Percentiles rank a stretch among this genome's conserved stretches.
Evolutionary conservation across 2,113 vertebrate species (phyloP).

Genomic region (Donacobius atricapilla): DNA sequence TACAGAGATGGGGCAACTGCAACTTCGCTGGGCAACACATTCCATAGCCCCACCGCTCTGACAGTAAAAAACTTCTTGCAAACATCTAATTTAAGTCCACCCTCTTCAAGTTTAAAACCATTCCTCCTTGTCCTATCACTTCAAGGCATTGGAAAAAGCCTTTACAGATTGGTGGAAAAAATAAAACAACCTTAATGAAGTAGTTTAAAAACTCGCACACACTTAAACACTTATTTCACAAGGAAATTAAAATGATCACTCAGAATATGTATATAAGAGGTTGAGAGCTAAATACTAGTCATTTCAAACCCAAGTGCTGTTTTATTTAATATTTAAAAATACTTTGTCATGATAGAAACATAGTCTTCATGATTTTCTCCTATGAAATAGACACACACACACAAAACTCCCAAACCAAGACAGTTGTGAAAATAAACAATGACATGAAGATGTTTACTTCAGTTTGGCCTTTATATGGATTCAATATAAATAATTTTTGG

Average conservation of each 20-base stretch:
- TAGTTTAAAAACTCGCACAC: background rate
- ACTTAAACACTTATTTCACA: background rate
- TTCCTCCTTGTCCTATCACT: background rate
- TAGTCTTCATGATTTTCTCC: background rate
- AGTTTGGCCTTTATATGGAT: background rate
- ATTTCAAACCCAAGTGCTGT: background rate
- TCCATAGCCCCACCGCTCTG: background rate
- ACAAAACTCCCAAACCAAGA: fast-evolving
- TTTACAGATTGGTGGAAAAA: background rate
- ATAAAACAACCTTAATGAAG: background rate
- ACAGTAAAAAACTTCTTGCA: background rate
- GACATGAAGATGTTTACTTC: background rate
- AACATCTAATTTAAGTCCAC: background rate
- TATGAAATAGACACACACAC: background rate
- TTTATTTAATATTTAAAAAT: background rate
- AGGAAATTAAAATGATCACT: background rate
- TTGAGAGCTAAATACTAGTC: background rate
- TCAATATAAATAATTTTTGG: background rate
- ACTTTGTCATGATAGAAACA: background rate
- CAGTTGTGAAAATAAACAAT: background rate
- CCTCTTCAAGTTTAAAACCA: background rate
- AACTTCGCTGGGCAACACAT: background rate
- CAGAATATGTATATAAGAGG: background rate
- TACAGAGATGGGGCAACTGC: background rate
- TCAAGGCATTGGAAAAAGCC: background rate